A percentile compares a stretch with the other conserved stretches of the same genome.
phyloP scores from a whole-genome alignment of 2,113 vertebrate genomes.

The Cavia porcellus region DNA sequence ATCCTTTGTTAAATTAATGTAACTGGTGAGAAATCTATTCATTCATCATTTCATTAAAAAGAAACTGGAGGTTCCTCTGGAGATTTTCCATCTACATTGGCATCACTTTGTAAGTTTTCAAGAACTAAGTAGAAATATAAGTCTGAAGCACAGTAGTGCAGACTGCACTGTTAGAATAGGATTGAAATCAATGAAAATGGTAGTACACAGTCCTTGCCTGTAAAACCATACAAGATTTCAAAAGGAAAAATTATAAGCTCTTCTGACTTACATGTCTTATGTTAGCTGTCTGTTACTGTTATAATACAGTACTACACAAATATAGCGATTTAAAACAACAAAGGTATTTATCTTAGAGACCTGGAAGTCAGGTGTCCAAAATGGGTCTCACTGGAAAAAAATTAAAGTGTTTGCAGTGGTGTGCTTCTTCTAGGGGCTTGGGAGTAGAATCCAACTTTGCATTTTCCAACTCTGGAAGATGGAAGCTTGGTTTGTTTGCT shows the following conservation, averaged over 20 bases:
- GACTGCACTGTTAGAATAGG: neutral
- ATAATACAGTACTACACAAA: neutral
- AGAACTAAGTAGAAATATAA: neutral
- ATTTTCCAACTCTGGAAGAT: neutral
- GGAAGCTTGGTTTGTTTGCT: neutral
- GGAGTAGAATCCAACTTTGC: neutral
- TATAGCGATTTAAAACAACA: neutral
- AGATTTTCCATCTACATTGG: neutral
- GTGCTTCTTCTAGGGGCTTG: neutral
- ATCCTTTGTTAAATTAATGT: slow-evolving; percentile 15
- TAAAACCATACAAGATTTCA: slow-evolving; percentile 36
- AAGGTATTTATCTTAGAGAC: neutral
- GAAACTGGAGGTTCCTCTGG: slow-evolving; percentile 36
- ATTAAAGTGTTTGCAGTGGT: neutral
- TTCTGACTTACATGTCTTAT: neutral
- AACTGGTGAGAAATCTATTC: slow-evolving; percentile 15
- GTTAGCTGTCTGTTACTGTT: neutral
- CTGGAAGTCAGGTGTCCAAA: neutral
- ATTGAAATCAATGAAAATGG: neutral
- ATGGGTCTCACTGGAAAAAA: neutral
- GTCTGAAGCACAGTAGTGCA: neutral
- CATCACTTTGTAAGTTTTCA: neutral
- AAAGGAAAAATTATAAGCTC: neutral
- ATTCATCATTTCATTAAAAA: slow-evolving; percentile 22
- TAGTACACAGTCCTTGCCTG: neutral